Evolutionary conservation across 1,140 invertebrate species (phyloP).

Genomic region (Dinothrombium tinctorium): DNA sequence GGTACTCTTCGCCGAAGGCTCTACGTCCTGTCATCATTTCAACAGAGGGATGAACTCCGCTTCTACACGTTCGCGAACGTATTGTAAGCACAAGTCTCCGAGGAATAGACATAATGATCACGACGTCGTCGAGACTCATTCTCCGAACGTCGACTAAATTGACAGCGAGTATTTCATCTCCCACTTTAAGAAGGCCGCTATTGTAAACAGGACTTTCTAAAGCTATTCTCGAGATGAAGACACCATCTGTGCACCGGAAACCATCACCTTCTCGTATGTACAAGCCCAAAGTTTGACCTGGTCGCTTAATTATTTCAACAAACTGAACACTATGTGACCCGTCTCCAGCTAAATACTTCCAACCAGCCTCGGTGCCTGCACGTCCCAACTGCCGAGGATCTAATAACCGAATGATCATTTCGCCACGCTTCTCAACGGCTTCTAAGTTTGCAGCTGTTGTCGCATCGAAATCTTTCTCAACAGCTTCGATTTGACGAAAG

Average conservation of each 20-base stretch:
- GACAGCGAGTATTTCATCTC: slow-evolving; percentile 94
- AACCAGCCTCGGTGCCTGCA: slow-evolving; percentile 39
- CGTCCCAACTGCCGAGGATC: slow-evolving; percentile 50
- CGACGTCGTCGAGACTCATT: slow-evolving; percentile 94
- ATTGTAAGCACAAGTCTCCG: slow-evolving; percentile 62
- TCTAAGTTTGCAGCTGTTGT: slow-evolving; percentile 57
- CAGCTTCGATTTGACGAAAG: slow-evolving; percentile 81
- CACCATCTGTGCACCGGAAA: slow-evolving; percentile 68
- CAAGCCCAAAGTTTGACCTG: slow-evolving; percentile 88
- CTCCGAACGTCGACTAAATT: slow-evolving; percentile 89
- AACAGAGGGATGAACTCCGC: not conserved
- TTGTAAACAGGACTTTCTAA: slow-evolving; percentile 87
- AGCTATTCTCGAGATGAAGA: slow-evolving; percentile 94
- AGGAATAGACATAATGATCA: slow-evolving; percentile 97
- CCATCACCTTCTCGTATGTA: slow-evolving; percentile 95
- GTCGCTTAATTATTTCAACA: slow-evolving; percentile 95
- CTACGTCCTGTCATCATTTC: not conserved
- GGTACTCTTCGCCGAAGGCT: not conserved
- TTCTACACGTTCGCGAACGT: slow-evolving; percentile 4
- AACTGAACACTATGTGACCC: slow-evolving; percentile 42
- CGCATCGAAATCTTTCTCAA: slow-evolving; percentile 79
- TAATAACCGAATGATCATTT: slow-evolving; percentile 77
- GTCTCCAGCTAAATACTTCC: slow-evolving; percentile 14
- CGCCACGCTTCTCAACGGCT: slow-evolving; percentile 64
- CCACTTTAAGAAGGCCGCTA: slow-evolving; percentile 81